Evolutionary conservation across 92 coral and sea anemone species (phyloP).

Genomic region (Parazoanthus swiftii): DNA sequence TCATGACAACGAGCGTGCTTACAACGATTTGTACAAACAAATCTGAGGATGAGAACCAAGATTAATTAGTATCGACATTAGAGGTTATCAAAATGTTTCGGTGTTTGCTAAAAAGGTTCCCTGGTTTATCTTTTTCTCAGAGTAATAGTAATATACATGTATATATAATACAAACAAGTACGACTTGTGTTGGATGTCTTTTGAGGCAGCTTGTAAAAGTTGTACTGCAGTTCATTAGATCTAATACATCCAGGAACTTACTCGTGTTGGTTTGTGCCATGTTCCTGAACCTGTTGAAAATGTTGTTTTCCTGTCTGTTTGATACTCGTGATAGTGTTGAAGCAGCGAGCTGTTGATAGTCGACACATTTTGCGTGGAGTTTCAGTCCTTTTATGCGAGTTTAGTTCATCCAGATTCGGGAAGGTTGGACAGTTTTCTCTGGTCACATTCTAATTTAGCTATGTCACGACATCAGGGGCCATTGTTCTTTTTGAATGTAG

Average conservation of each 20-base stretch:
- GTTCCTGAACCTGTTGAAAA: neutral
- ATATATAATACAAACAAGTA: neutral
- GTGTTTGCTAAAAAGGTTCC: too few species aligned
- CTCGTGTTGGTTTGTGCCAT: slow-evolving; percentile 18
- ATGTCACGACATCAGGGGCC: neutral
- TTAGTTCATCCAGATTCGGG: neutral
- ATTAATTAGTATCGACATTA: neutral
- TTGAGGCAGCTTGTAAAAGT: neutral
- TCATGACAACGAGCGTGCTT: neutral
- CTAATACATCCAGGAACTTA: neutral
- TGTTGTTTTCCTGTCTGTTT: neutral
- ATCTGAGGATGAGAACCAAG: neutral
- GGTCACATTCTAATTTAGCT: slow-evolving; percentile 18
- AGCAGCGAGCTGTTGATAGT: neutral
- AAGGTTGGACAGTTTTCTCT: neutral
- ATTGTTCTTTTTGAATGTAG: neutral
- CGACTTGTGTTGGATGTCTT: too few species aligned
- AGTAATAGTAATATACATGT: too few species aligned
- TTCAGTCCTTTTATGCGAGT: neutral
- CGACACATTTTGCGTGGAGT: neutral
- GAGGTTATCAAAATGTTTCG: neutral
- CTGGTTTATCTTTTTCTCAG: too few species aligned
- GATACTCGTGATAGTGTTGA: neutral
- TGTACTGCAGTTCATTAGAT: neutral
- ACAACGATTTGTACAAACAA: neutral